Base-by-base conservation (phyloP, 2,113 vertebrate genomes). In the Hippocampus abdominalis region DNA sequence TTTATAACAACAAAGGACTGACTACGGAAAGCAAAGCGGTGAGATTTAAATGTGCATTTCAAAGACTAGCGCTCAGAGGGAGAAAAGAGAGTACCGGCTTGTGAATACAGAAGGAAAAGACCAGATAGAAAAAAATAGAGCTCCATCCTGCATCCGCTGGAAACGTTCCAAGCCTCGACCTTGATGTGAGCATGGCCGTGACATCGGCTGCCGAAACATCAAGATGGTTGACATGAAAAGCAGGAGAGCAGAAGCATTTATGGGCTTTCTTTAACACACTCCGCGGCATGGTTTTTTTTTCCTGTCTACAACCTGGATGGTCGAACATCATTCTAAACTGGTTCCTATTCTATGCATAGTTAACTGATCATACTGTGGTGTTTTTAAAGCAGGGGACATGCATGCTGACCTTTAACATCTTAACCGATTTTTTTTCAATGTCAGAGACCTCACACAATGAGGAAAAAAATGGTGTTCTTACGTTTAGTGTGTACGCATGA, bases 171-270 rank as follows among this genome's bases (percentile, higher is more conserved):
- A 77, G 62, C 62, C n/a, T 81, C 84, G 75, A 68, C 75, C 70
- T 54, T 25, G 20, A 64, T 73, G 70, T 48, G 73, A 84, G 74
- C 73, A 73, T 66, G 81, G 44, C 48, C 25, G 56, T 67, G 21
- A 81, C 80, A 84, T 71, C 73, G 81, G 80, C 73, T 74, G 59
- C 78, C 69, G n/a, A 70, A 72, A 78, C 74, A 75, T 57, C 42
- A 25, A 75, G 71, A 53, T 8, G n/a, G 36, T 59, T 5, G 62
- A 81, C 81, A 87, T 89, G 80, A 86, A 87, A 89, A 83, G 79
- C 68, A 68, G 74, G 75, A 81, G 51, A 73, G 73, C 68, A 40
- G 69, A 42, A 78, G 76, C 32, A 59, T 40, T 16, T 13, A 12
- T 57, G 39, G 21, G 11, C 39, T 6, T 23, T 23, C 39, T n/a